Conservation (phyloP, 1,140 invertebrate genomes). For the Rhyzopertha dominica region DNA sequence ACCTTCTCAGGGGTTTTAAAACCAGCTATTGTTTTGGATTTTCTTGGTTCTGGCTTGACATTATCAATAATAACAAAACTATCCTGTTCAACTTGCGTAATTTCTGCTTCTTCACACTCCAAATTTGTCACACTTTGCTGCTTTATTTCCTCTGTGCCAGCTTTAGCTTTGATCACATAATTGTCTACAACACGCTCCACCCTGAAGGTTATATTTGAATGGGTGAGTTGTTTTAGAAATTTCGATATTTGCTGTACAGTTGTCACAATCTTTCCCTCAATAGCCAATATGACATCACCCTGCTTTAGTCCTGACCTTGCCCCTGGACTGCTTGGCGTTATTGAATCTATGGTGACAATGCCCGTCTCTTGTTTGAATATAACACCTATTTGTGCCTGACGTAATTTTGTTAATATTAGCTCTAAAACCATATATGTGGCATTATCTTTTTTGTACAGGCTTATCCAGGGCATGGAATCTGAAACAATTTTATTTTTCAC, state of each 20-base stretch:
- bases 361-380: constrained; percentile 63
- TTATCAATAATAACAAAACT: constrained; percentile 36
- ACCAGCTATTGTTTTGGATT: constrained; percentile 8
- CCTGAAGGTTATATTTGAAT: constrained; percentile 51
- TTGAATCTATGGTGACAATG: constrained; percentile 67
- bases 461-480: constrained; percentile 42
- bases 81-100: constrained; percentile 27
- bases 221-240: constrained; percentile 52
- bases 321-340: constrained; percentile 69
- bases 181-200: constrained; percentile 53
- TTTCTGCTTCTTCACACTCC: constrained; percentile 21
- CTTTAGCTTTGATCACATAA: constrained; percentile 34
- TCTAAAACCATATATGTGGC: constrained; percentile 57
- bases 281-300: constrained; percentile 71
- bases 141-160: constrained; percentile 4
- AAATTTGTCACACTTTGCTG: neutral
- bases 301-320: constrained; percentile 68
- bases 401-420: constrained; percentile 59
- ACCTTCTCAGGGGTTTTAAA: constrained; percentile 13
- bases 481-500: constrained; percentile 42
- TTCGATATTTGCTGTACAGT: constrained; percentile 69
- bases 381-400: constrained; percentile 60
- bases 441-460: constrained; percentile 41
- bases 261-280: constrained; percentile 72
- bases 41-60: constrained; percentile 31